phyloP scores from a whole-genome alignment of 1,140 invertebrate genomes.

The Caerostris extrusa region DNA sequence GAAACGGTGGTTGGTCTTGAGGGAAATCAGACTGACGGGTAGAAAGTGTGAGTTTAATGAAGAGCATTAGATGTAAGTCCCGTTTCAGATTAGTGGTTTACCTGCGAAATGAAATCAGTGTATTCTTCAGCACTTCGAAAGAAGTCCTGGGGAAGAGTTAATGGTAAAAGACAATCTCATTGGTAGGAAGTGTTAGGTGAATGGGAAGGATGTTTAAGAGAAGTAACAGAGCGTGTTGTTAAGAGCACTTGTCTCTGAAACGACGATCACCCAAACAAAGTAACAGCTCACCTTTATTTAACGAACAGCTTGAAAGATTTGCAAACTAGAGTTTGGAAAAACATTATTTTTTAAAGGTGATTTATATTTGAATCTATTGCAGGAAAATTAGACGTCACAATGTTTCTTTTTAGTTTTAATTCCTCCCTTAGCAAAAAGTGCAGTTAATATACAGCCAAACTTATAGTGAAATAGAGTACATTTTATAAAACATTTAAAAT shows the following conservation, averaged over 20 bases:
- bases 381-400: too few species aligned
- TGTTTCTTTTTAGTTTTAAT: too few species aligned
- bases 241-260: not conserved
- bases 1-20: not conserved
- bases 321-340: too few species aligned
- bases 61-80: conserved; percentile 30
- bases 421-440: too few species aligned
- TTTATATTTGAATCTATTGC: too few species aligned
- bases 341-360: too few species aligned
- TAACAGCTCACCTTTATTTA: not conserved
- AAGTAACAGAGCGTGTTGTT: not conserved
- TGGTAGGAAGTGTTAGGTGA: conserved; percentile 14
- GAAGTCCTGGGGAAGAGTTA: not conserved
- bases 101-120: conserved; percentile 27
- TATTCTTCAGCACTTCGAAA: not conserved
- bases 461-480: too few species aligned
- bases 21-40: conserved; percentile 20
- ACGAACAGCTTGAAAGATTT: not conserved
- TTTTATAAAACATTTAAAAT: too few species aligned
- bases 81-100: conserved; percentile 31
- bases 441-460: too few species aligned
- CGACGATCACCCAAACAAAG: not conserved
- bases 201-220: not conserved
- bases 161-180: conserved; percentile 1
- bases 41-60: conserved; percentile 35